Evolutionary conservation across 2,888 invertebrate genomes (phyloP).

Genomic region (Marasmarcha lunaedactyla): DNA sequence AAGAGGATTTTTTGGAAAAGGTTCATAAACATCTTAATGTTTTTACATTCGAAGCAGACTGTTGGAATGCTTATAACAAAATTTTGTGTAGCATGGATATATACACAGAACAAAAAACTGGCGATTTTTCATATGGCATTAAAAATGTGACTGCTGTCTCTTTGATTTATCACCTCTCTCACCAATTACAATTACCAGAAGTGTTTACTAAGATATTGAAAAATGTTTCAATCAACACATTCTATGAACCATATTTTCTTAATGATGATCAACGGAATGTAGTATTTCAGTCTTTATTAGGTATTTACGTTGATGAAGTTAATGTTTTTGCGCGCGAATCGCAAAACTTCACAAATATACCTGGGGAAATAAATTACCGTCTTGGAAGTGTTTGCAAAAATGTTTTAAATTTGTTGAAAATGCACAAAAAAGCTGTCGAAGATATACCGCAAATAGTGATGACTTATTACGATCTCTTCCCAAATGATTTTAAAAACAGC

Average conservation of each 20-base stretch:
- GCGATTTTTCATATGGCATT: constrained; percentile 11
- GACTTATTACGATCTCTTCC: too few relatives aligned
- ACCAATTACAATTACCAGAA: constrained; percentile 24
- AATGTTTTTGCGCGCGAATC: constrained; percentile 11
- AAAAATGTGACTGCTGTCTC: constrained; percentile 21
- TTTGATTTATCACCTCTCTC: constrained; percentile 28
- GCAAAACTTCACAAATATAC: too few relatives aligned
- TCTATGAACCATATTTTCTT: constrained; percentile 12
- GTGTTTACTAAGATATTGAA: constrained; percentile 16
- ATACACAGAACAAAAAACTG: constrained; percentile 19
- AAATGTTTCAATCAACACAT: constrained; percentile 6
- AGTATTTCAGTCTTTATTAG: constrained; percentile 21
- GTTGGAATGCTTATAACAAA: constrained; percentile 33
- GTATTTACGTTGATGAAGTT: constrained; percentile 23
- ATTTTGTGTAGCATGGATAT: constrained; percentile 29
- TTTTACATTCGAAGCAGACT: constrained; percentile 28
- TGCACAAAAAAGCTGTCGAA: constrained; percentile 22
- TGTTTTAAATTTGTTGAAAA: constrained; percentile 19
- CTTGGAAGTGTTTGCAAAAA: constrained; percentile 15
- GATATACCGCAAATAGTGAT: too few relatives aligned
- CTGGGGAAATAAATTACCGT: constrained; percentile 14
- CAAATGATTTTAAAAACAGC: too few relatives aligned
- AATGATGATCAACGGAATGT: constrained; percentile 15
- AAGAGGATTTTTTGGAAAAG: constrained; percentile 25
- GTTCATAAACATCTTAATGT: constrained; percentile 24